phyloP scores from a whole-genome alignment of 2,888 invertebrate genomes.

The Microctonus hyperodae region DNA sequence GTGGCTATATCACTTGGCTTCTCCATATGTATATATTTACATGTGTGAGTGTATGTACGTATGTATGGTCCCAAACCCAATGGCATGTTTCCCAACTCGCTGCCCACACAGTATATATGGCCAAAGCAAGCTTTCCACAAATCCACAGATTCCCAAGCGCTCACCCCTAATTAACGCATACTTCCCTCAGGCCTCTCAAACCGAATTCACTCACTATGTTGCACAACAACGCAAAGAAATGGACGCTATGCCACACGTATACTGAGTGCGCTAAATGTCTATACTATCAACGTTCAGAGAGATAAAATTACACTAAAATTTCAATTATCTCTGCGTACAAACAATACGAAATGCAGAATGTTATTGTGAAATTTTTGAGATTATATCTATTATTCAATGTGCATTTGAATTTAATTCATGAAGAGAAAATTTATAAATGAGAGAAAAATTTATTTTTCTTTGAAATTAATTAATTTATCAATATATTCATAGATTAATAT shows the following conservation, averaged over 20 bases:
- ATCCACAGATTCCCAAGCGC: conserved; percentile 53
- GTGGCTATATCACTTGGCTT: conserved; percentile 32
- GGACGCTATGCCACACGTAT: too few relatives aligned
- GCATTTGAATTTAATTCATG: too few relatives aligned
- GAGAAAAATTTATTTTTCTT: background rate
- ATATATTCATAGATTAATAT: too few relatives aligned
- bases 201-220: conserved; percentile 14
- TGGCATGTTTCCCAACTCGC: conserved; percentile 31
- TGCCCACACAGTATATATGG: background rate
- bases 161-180: conserved; percentile 59
- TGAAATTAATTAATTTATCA: background rate
- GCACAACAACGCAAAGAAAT: conserved; percentile 1
- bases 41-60: conserved; percentile 11
- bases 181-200: conserved; percentile 40
- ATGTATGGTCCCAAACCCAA: conserved; percentile 9
- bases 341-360: too few relatives aligned
- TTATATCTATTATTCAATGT: too few relatives aligned
- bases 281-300: too few relatives aligned
- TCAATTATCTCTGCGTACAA: too few relatives aligned
- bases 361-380: too few relatives aligned
- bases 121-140: conserved; percentile 46
- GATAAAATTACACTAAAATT: too few relatives aligned
- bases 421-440: too few relatives aligned
- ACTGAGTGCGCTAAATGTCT: too few relatives aligned
- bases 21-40: conserved; percentile 20